These are phyloP conservation scores for Drosophila seguyi DNA, from an alignment of 1,140 invertebrate species.

Conservation along the genomic window DNA sequence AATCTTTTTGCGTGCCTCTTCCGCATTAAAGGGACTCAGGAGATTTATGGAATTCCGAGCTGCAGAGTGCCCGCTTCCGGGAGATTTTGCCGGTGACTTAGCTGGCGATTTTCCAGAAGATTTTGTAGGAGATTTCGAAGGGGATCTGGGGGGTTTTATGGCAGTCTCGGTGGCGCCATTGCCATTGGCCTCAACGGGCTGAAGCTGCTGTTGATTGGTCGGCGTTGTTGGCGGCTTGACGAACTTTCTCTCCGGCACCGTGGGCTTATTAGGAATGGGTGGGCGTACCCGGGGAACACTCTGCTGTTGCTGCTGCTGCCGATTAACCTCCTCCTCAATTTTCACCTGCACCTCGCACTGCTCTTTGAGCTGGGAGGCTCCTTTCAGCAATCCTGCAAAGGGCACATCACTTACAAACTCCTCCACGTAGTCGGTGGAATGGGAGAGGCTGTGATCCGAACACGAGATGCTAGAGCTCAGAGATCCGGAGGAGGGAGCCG, in stretches of 20 bases:
- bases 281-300: constrained; percentile 59
- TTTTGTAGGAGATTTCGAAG: constrained; percentile 40
- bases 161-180: constrained; percentile 23
- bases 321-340: constrained; percentile 21
- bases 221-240: constrained; percentile 68
- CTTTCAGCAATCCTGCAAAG: constrained; percentile 93
- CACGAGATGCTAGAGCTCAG: constrained; percentile 87
- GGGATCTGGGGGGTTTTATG: constrained; percentile 41
- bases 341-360: constrained; percentile 44
- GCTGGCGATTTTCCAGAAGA: constrained; percentile 48
- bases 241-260: constrained; percentile 68
- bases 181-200: constrained; percentile 61
- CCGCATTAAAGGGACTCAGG: constrained; percentile 95
- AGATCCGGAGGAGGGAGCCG: constrained; percentile 77
- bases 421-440: constrained; percentile 93
- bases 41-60: constrained; percentile 86
- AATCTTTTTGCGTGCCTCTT: constrained; percentile 97
- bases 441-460: constrained; percentile 90
- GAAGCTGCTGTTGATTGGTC: constrained; percentile 40
- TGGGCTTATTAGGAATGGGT: constrained; percentile 63
- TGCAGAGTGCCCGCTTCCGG: constrained; percentile 51
- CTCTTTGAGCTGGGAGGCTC: constrained; percentile 86
- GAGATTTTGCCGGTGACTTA: constrained; percentile 60
- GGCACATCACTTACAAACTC: constrained; percentile 94
- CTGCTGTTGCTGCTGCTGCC: constrained; percentile 58